Conservation (phyloP, 2,113 vertebrate species). For the Tautogolabrus adspersus region DNA sequence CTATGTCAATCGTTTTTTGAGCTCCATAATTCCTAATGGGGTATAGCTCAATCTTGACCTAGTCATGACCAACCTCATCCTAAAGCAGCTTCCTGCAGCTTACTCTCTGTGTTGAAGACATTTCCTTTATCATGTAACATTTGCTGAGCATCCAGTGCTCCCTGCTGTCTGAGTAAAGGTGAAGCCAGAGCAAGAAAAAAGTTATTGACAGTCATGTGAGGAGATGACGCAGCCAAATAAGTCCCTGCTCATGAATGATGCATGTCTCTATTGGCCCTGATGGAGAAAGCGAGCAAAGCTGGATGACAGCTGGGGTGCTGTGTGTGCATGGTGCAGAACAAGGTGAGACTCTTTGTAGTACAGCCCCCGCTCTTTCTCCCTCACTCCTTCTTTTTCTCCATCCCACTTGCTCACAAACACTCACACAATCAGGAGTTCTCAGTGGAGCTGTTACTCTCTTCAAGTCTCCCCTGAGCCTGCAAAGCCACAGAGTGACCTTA, state of each 20-base stretch:
- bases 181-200: constrained; percentile 41
- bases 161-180: constrained; percentile 23
- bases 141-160: constrained; percentile 16
- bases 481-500: constrained; percentile 64
- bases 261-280: constrained; percentile 65
- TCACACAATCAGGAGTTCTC: constrained; percentile 50
- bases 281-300: constrained; percentile 63
- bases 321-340: constrained; percentile 83
- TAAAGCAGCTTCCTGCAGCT: background rate
- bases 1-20: background rate
- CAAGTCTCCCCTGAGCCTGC: constrained; percentile 32
- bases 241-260: constrained; percentile 79
- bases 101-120: constrained; percentile 1
- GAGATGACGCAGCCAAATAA: constrained; percentile 76
- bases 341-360: constrained; percentile 71
- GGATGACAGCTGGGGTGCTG: constrained; percentile 73
- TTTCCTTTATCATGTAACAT: constrained; percentile 15
- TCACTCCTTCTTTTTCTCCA: background rate
- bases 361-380: constrained; percentile 5
- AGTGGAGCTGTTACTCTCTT: constrained; percentile 51
- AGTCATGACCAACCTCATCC: background rate
- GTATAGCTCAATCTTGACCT: background rate
- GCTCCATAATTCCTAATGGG: background rate
- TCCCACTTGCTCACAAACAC: constrained; percentile 35
- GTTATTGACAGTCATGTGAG: constrained; percentile 65